Percentiles rank a stretch among this genome's conserved stretches.
Conservation (phyloP, 2,888 invertebrate species). For the Mesochorus sp. region DNA sequence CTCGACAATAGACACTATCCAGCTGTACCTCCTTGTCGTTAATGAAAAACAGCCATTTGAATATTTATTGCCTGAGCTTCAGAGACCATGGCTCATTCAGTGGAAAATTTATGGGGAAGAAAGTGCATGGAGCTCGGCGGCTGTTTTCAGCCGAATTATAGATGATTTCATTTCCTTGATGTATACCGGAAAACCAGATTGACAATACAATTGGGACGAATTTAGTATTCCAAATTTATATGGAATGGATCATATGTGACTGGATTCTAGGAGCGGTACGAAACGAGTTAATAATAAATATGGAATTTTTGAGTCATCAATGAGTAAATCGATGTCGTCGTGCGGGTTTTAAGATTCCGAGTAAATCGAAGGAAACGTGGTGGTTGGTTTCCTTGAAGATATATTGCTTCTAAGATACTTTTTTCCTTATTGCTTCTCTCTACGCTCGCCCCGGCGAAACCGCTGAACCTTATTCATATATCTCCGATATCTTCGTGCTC, state of each 20-base stretch:
- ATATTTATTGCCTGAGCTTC: not conserved
- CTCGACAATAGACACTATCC: conserved; percentile 21
- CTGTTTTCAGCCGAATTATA: too few relatives aligned
- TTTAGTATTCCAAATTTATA: too few relatives aligned
- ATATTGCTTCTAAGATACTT: not conserved
- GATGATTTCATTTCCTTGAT: too few relatives aligned
- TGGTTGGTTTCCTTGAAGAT: not conserved
- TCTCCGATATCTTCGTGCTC: conserved; percentile 10
- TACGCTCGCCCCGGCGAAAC: not conserved
- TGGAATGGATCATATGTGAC: too few relatives aligned
- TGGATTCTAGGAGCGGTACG: too few relatives aligned
- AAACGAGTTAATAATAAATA: too few relatives aligned
- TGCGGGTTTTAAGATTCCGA: not conserved
- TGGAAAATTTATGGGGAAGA: conserved; percentile 3
- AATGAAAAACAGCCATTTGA: conserved; percentile 8
- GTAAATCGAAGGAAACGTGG: not conserved
- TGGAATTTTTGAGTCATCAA: too few relatives aligned
- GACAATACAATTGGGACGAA: too few relatives aligned
- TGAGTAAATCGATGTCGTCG: too few relatives aligned
- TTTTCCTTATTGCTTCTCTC: conserved; percentile 41
- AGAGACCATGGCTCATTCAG: not conserved
- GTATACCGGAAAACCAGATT: too few relatives aligned
- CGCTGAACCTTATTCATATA: conserved; percentile 17
- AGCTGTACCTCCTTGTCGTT: conserved; percentile 5
- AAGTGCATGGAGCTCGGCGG: too few relatives aligned